These are phyloP conservation scores for Meandrina meandrites DNA, from an alignment of 92 coral and sea anemone genomes.

Conservation along the genomic window DNA sequence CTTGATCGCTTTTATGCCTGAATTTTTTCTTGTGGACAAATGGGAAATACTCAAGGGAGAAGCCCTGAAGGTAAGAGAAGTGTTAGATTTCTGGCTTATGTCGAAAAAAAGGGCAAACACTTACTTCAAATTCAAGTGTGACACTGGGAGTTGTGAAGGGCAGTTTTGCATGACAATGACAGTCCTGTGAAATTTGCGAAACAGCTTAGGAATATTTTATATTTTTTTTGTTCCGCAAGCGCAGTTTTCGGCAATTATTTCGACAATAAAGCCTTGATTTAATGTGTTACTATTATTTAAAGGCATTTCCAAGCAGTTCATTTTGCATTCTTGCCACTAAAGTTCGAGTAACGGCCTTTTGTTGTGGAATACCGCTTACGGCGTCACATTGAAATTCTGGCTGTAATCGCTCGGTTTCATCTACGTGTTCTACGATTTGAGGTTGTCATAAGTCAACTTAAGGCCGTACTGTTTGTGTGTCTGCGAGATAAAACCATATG, in stretches of 20 bases:
- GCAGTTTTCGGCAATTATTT: not conserved
- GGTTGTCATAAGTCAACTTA: not conserved
- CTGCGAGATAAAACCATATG: constrained; percentile 19
- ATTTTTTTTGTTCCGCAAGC: not conserved
- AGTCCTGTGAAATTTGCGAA: constrained; percentile 1
- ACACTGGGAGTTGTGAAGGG: constrained; percentile 40
- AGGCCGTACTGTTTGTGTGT: not conserved
- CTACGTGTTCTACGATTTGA: not conserved
- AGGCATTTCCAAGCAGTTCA: not conserved
- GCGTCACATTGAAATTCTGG: constrained; percentile 23
- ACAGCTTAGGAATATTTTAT: constrained; percentile 2
- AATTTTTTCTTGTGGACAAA: not conserved
- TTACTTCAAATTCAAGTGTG: constrained; percentile 49
- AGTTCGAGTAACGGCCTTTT: constrained; percentile 21
- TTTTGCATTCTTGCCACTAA: not conserved
- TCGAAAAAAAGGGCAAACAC: constrained; percentile 24
- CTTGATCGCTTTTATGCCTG: not conserved
- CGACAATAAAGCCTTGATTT: not conserved
- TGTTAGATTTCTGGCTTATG: constrained; percentile 9
- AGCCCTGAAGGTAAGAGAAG: constrained; percentile 59
- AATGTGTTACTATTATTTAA: not conserved
- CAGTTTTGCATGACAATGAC: constrained; percentile 45
- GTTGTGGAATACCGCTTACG: constrained; percentile 19
- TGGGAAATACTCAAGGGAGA: constrained; percentile 72
- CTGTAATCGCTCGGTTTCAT: constrained; percentile 7